Base-by-base conservation (phyloP, 2,888 invertebrate genomes). In the Oscheius onirici region DNA sequence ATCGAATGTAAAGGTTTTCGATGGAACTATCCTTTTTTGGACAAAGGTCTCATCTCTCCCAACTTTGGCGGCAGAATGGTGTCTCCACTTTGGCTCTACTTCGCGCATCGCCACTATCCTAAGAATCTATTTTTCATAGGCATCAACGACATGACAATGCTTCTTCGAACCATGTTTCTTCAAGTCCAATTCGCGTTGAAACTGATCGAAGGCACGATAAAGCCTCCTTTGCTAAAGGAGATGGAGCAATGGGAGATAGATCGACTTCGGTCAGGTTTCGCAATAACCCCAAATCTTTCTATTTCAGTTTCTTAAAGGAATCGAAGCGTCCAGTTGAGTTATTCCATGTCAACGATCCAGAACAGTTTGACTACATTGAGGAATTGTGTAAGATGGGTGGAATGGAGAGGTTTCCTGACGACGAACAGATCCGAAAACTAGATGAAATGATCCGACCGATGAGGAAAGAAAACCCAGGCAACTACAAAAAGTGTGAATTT, bases 21-120 rank as follows among this genome's bases (percentile, higher is more conserved):
- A 26, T 55, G 54, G 54, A n/a, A 55, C 11, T 61, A 26, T 61
- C 43, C 61, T n/a, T 61, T 61, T 43, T 46, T 61, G 13, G 15
- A 28, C 43, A 26, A 61, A 26, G 46, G 40, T 61, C 20, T 43
- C 3, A 24, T 44, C 24, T n/a, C 24, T 15, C 3, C 26, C 26
- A 43, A 20, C 20, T 17, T 22, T 6, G 61, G 22, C 1, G 44
- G 61, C 28, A 15, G 26, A 11, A 61, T 61, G 61, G 61, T 61
- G 17, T 24, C 17, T 11, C 61, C 44, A 22, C 46, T 61, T 26
- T 61, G 61, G 61, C 43, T 46, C n/a, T 46, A 61, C 40, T 20
- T 43, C 15, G 61, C 40, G n/a, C 61, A 61, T 44, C 44, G 43
- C 5, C 22, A 46, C 11, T 44, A 44, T 10, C 61, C 61, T 3